Base-by-base conservation (phyloP, 2,797 vertebrate species). In the Diglossa cyanea region DNA sequence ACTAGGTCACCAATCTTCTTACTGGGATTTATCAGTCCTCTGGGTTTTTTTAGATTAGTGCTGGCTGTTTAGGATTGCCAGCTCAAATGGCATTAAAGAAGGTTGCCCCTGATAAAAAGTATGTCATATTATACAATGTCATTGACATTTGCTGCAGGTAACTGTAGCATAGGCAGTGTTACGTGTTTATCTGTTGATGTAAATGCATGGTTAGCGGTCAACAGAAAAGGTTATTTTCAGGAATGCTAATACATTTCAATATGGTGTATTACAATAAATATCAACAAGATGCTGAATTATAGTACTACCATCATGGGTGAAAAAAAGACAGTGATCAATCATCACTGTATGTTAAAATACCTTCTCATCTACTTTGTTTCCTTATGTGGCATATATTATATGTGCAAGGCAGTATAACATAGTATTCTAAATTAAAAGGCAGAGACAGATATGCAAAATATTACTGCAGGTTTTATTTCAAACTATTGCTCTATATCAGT, bases 1-100 rank as follows among this genome's bases (percentile, higher is more conserved):
- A 93, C 90, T 93, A 89, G 96, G 96, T 95, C 94, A 97, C 95
- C 94, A 97, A 97, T 97, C 95, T 96, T 95, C 97, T 97, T 96
- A 97, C 86, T 83, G 81, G 93, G 95, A 90, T 95, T 97, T 97
- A 97, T 86, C 86, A 81, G 74, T 90, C 61, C 85, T 50, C 47
- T 78, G 40, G 42, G 47, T 82, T 90, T 85, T 90, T 73, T 58
- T 86, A 95, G 96, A 97, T 98, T 98, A 98, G 81, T 93, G 62
- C 74, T 97, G 89, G 89, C 88, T 97, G 96, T 96, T 95, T 81
- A 51, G 91, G 92, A 97, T 97, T 97, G 94, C 47, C 53, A 86
- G 90, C 96, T 97, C 87, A 95, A 94, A 80, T 7, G 28, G 78
- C 73, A 86, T 98, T 97, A 97, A 92, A 63, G 86, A 39, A 81